These are phyloP conservation scores for Scelioninae gen. 1 DNA, from an alignment of 2,888 invertebrate species.

Conservation along the genomic window DNA sequence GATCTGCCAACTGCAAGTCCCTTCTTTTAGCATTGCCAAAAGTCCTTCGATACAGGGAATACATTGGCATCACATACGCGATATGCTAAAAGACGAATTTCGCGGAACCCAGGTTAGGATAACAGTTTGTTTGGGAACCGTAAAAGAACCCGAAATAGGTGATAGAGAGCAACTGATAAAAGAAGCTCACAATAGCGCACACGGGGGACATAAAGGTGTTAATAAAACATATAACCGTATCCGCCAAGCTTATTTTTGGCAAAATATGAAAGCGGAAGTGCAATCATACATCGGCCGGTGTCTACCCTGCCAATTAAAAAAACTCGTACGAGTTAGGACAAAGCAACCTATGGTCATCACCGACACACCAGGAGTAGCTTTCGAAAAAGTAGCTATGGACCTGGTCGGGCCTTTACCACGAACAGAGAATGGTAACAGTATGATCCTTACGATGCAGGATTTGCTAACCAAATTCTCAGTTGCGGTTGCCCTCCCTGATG, in stretches of 20 bases:
- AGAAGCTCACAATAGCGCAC: slow-evolving; percentile 42
- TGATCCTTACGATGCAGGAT: slow-evolving; percentile 3
- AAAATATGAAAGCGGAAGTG: slow-evolving; percentile 61
- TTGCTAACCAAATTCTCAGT: slow-evolving; percentile 9
- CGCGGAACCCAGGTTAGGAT: neutral
- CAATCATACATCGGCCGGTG: slow-evolving; percentile 51
- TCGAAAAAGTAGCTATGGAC: slow-evolving; percentile 8
- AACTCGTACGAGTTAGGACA: slow-evolving; percentile 57
- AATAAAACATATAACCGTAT: slow-evolving; percentile 59
- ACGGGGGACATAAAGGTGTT: slow-evolving; percentile 50
- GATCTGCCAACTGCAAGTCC: neutral
- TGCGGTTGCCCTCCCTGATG: slow-evolving; percentile 51
- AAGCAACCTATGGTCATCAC: slow-evolving; percentile 67
- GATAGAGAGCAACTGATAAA: slow-evolving; percentile 35
- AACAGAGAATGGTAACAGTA: neutral
- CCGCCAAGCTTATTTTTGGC: slow-evolving; percentile 56
- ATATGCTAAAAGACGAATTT: neutral
- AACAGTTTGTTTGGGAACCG: slow-evolving; percentile 3
- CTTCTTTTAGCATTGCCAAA: slow-evolving; percentile 2
- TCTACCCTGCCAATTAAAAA: slow-evolving; percentile 59
- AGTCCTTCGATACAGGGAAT: neutral
- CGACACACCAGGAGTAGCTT: slow-evolving; percentile 42
- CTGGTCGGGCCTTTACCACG: slow-evolving; percentile 3
- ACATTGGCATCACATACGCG: slow-evolving; percentile 11
- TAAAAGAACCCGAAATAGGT: slow-evolving; percentile 6